Percentiles rank a stretch among this genome's conserved stretches.
Conservation (phyloP, 2,888 invertebrate genomes). For the Andrena bicolor region DNA sequence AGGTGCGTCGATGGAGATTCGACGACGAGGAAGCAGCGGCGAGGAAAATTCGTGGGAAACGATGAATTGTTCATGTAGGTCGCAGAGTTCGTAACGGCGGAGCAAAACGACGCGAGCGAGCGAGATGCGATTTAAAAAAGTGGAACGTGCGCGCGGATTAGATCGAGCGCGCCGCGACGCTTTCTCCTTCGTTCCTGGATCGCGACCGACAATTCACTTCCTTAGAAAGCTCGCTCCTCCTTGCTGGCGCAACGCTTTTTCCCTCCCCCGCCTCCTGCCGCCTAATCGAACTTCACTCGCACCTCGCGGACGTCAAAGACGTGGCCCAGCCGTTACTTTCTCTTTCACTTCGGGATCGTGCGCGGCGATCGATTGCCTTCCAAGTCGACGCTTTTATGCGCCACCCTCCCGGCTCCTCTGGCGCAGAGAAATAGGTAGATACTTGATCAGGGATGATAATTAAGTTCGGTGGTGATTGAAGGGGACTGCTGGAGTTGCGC, state of each 20-base stretch:
- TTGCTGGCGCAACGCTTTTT: conserved; percentile 2
- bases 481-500: no score
- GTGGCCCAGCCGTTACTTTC: conserved; percentile 57
- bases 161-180: conserved; percentile 53
- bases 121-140: conserved; percentile 33
- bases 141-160: conserved; percentile 44
- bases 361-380: conserved; percentile 15
- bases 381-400: conserved; percentile 1
- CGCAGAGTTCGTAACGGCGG: background rate
- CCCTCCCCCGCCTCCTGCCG: background rate
- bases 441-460: no score
- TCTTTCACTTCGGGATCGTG: conserved; percentile 60
- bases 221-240: conserved; percentile 59
- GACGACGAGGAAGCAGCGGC: background rate
- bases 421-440: no score
- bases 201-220: conserved; percentile 49
- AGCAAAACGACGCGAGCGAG: conserved; percentile 2
- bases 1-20: background rate
- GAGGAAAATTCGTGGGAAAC: background rate
- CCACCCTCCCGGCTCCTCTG: no score
- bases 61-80: conserved; percentile 11
- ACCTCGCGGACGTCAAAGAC: conserved; percentile 30
- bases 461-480: no score
- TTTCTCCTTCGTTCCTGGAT: conserved; percentile 67
- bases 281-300: conserved; percentile 26